Evolutionary conservation across 2,888 invertebrate species (phyloP), one percentile per base, ranked within the genome.

Genomic region (Heteromyza rotundicornis): DNA sequence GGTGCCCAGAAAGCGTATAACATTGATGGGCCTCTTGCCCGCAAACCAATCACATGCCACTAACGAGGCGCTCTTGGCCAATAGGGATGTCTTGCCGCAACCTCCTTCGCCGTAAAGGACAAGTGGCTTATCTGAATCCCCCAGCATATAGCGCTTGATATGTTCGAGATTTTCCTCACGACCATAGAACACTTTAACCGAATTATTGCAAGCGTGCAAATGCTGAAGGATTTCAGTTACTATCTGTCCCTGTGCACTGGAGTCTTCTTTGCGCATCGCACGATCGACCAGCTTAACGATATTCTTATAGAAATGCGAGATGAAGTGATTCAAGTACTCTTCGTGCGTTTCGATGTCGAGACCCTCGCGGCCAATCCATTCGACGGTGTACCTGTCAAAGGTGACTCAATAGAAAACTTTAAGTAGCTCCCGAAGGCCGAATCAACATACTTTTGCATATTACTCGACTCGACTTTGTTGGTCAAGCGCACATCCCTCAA

Each of bases 321-420:
- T 94, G 81, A 98, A 98, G 74, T 96, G 92, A 78, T 94, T 93
- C 14, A 98, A 85, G 78, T 98, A 98, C 78, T 97, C 96, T 60
- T 92, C 89, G 76, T 98, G 97, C 0, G 96, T 95, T 78, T 96
- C 96, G 1, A 89, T 88, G 75, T 96, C 96, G 27, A 98, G 85
- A 27, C 98, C 98, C 79, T 96, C 96, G 54, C 97, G 88, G 0
- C 97, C 97, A 50, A 95, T 94, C 98, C 98, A 98, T 79, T 98
- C 97, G 0, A 98, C 95, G 0, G 94, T 95, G 76, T 95, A 95
- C 72, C 95, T 94, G 72, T 2, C 61, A 40, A 40, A n/a, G 40
- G 40, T n/a, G 14, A n/a, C n/a, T n/a, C n/a, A n/a, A n/a, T n/a
- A n/a, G n/a, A n/a, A n/a, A n/a, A n/a, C n/a, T 40, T 40, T 40